Base-by-base conservation (phyloP, 1,140 invertebrate species). In the Frieseomelitta varia region DNA sequence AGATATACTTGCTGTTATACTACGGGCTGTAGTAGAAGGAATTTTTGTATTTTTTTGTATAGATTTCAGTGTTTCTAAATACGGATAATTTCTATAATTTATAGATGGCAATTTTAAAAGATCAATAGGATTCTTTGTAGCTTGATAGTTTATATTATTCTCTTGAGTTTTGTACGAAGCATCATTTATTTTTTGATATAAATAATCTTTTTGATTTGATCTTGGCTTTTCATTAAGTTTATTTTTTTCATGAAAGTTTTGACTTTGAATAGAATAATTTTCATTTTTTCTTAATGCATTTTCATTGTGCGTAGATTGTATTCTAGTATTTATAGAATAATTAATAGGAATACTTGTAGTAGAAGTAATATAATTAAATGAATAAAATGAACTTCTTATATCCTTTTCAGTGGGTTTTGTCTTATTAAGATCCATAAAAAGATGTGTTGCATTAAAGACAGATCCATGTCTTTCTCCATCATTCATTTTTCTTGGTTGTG, bases 31-130 rank as follows among this genome's bases (percentile, higher is more conserved):
- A 51, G n/a, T 79, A 4, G 17, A 27, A 30, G 69, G 19, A 51
- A 74, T 19, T 68, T 56, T 81, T 21, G 77, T 51, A 24, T 78
- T 87, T 12, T 82, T 86, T 47, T 93, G 93, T 53, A 93, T 92
- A 15, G 92, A 92, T 34, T 87, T 90, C 4, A 93, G 73, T 1
- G 92, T 92, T 56, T 92, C 90, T 8, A 79, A 80, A 30, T 93
- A 92, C 1, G 92, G 90, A 82, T 90, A 88, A 79, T 93, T 88
- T 24, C 80, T 87, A 74, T 84, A 58, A 39, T 89, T 87, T 55
- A 21, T 34, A 55, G 39, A 67, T 21, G 78, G 34, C 14, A 55
- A 21, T 6, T 65, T 55, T 3, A 24, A 19, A 14, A 47, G 17
- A 65, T 80, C 19, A 47, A 2, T 39, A 30, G 56, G 8, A 63